Conservation (phyloP, 1,140 invertebrate genomes). For the Pseudomyrmex concolor region DNA sequence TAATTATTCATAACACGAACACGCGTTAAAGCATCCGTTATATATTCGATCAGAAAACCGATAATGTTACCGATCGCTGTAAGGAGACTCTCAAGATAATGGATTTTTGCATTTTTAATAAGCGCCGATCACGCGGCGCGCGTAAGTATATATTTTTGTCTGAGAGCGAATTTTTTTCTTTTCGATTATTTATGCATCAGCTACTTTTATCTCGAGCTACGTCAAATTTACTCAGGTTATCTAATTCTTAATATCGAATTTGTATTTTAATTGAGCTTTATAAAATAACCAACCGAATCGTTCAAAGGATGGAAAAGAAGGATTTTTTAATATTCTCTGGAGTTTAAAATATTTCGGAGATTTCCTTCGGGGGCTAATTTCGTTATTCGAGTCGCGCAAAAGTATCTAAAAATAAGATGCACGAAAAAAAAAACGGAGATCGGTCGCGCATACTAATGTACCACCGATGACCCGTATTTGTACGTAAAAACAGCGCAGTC, state of each 20-base stretch:
- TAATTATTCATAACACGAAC: slow-evolving; percentile 49
- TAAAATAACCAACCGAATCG: too few relatives aligned
- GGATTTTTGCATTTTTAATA: slow-evolving; percentile 4
- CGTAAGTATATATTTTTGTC: too few relatives aligned
- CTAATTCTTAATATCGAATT: background rate
- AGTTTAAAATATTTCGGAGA: background rate
- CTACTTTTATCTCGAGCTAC: too few relatives aligned
- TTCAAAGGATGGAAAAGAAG: too few relatives aligned
- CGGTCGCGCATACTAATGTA: slow-evolving; percentile 48
- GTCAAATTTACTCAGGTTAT: too few relatives aligned
- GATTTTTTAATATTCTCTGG: background rate
- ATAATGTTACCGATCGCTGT: slow-evolving; percentile 30
- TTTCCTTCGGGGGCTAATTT: background rate
- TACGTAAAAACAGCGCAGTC: slow-evolving; percentile 2
- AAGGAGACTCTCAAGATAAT: slow-evolving; percentile 3
- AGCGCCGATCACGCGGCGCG: background rate
- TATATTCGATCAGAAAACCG: slow-evolving; percentile 1
- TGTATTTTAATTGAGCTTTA: too few relatives aligned
- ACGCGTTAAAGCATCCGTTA: slow-evolving; percentile 26
- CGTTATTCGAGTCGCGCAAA: slow-evolving; percentile 22
- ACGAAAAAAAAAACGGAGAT: slow-evolving; percentile 38
- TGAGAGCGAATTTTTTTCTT: background rate
- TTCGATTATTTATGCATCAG: too few relatives aligned
- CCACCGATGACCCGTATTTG: background rate
- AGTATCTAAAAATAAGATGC: slow-evolving; percentile 10